Evolutionary conservation across 53 echinoderm and acorn worm genomes (phyloP), one percentile per base, ranked within the genome.

Genomic region (Holothuria scabra): DNA sequence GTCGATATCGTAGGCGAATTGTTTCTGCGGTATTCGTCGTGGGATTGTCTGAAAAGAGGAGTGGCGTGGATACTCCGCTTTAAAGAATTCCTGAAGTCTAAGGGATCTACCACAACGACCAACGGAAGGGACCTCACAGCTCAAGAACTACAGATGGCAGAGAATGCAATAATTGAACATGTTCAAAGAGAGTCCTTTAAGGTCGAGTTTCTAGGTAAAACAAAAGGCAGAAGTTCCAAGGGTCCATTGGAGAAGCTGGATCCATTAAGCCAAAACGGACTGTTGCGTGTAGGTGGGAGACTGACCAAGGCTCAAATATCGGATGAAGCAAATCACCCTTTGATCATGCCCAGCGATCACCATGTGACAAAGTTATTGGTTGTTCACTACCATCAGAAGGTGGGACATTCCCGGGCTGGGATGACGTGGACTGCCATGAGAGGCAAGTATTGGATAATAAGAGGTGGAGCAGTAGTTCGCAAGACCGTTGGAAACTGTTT

Each of bases 251-350:
- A 87, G 24, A 91, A 66, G 28, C 48, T 84, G 12, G 79, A 80
- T 69, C 86, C 66, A 12, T n/a, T 78, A 32, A 8, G 67, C 2
- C 35, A 12, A 33, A 84, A 84, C 10, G 91, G 71, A n/a, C 20
- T 91, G 0, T 41, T 81, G 26, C 5, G 82, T 10, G 91, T 91
- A 16, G 91, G 91, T 24, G 87, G 87, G n/a, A 87, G 91, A 67
- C 67, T 91, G 29, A 46, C 33, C 14, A 84, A 44, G 14, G 61
- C 87, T 20, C 80, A 85, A 12, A 34, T 84, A 5, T 30, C 79
- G 0, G 79, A 84, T 28, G 87, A 91, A 0, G 10, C 32, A 4
- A 87, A 87, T 14, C 84, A 87, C 57, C 91, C 91, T 0, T 19
- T 87, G 56, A 91, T 91, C 12, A 62, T 91, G 4, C 91, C 91